These are phyloP conservation scores for Conopomorpha cramerella DNA, from an alignment of 1,140 invertebrate species.

Conservation along the genomic window DNA sequence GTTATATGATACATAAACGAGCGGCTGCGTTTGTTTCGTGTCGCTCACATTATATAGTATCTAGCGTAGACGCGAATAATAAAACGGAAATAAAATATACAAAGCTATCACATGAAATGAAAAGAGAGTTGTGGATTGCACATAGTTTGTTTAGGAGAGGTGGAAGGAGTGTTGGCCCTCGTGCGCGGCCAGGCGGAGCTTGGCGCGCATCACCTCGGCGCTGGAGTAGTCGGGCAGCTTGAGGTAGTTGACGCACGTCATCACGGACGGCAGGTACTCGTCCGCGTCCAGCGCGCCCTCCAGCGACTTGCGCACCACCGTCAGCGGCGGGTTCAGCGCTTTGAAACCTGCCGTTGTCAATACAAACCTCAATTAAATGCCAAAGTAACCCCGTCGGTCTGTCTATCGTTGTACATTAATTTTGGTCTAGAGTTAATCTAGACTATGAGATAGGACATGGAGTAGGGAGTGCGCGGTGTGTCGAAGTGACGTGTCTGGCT, in stretches of 20 bases:
- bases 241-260: conserved; percentile 99
- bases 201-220: conserved; percentile 91
- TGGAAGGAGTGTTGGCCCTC: conserved; percentile 98
- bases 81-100: conserved; percentile 45
- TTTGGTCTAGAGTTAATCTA: too few species aligned
- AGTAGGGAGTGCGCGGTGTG: too few species aligned
- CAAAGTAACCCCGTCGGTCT: too few species aligned
- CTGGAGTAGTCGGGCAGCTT: conserved; percentile 97
- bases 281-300: conserved; percentile 90
- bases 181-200: conserved; percentile 85
- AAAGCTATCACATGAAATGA: conserved; percentile 55
- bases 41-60: conserved; percentile 3
- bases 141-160: conserved; percentile 76
- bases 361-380: too few species aligned
- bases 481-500: too few species aligned
- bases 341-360: conserved; percentile 94
- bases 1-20: too few species aligned
- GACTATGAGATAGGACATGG: too few species aligned
- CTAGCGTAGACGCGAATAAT: conserved; percentile 16
- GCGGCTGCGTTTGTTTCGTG: not conserved
- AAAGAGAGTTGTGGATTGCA: conserved; percentile 32
- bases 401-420: too few species aligned
- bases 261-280: conserved; percentile 97
- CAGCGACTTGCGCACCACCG: conserved; percentile 94
- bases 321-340: conserved; percentile 91